phyloP scores from a whole-genome alignment of 2,113 vertebrate genomes.

The Caretta caretta region DNA sequence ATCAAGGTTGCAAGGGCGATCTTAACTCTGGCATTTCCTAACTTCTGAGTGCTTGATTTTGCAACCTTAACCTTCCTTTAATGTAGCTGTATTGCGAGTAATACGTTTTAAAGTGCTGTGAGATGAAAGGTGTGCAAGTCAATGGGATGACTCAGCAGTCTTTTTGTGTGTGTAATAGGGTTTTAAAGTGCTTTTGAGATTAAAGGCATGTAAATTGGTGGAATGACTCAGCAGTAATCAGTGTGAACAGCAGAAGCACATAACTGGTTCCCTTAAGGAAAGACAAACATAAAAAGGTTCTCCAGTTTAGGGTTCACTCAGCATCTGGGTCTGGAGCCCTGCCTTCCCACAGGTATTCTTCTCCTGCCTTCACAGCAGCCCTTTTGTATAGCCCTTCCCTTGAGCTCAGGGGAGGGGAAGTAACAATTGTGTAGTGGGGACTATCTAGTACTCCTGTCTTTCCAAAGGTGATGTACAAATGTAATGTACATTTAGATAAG shows the following conservation, averaged over 20 bases:
- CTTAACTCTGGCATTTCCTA: background rate
- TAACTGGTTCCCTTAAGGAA: background rate
- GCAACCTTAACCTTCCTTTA: background rate
- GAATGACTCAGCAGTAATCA: background rate
- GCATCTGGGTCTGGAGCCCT: background rate
- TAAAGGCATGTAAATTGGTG: background rate
- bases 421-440: background rate
- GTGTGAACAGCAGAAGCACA: background rate
- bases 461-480: background rate
- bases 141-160: background rate
- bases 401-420: background rate
- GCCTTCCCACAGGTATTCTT: background rate
- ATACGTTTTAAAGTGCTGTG: background rate
- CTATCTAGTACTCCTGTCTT: background rate
- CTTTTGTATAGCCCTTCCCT: background rate
- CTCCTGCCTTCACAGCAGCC: background rate
- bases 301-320: background rate
- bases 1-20: background rate
- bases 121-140: background rate
- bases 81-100: background rate
- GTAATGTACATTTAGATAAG: background rate
- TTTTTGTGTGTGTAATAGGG: background rate
- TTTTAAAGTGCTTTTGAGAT: background rate
- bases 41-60: background rate
- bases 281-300: background rate